Base-by-base conservation (phyloP, 2,113 vertebrate species). In the Apeltes quadracus region DNA sequence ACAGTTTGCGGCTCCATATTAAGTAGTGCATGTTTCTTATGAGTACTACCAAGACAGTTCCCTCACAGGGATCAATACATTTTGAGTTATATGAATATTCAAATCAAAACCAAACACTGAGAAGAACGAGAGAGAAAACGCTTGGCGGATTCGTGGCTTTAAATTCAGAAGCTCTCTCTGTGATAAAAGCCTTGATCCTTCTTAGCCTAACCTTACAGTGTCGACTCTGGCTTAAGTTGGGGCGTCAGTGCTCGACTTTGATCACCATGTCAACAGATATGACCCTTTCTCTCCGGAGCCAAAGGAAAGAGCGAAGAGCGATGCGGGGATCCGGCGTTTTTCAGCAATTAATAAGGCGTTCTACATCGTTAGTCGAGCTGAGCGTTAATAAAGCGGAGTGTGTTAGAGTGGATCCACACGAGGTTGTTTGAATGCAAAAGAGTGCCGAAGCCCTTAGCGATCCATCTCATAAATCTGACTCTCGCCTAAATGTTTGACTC, bases 341-440 rank as follows among this genome's bases (percentile, higher is more conserved):
- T 38, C 39, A 38, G 57, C 84, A 88, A 88, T 90, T 89, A 90
- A 84, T 43, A 61, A 48, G 81, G 61, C 62, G 57, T 85, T 82
- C 75, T 58, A 58, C 70, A 81, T 82, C 77, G 75, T 90, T 82
- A 80, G 76, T 20, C 67, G 73, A 85, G 81, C 48, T 72, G 85
- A 63, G 38, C 50, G 22, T 27, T 79, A 55, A 78, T 92, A 90
- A 76, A 82, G 66, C 64, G 2, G 57, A 43, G 84, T 59, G 84
- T 59, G 51, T 75, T 83, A 43, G 64, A 88, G 67, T n/a, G 3
- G 50, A 48, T 34, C 44, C 69, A 63, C 14, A 43, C 38, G 15
- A 58, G 83, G 85, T 80, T 61, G 90, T 87, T 92, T 89, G 84
- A 86, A 91, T 84, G 79, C 72, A 90, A 92, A 91, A 83, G 78